Evolutionary conservation across 37 sponge, comb jelly and placozoan genomes (phyloP).

Genomic region (Diacarnus erythraeanus): DNA sequence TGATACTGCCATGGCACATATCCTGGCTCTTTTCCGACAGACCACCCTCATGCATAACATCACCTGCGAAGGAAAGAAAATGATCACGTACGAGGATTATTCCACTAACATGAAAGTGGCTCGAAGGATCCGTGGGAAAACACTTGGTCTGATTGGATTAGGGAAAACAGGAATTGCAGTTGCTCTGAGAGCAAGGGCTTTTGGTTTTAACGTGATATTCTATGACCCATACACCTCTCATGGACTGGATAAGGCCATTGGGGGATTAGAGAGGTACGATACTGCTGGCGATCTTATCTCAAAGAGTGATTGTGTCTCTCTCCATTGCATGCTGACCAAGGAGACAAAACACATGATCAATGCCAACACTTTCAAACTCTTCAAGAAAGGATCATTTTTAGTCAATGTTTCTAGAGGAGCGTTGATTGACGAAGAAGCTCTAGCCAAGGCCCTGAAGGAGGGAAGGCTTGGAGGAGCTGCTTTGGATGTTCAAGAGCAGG

Average conservation of each 20-base stretch:
- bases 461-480: slow-evolving; percentile 80
- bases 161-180: slow-evolving; percentile 84
- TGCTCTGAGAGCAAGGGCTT: slow-evolving; percentile 57
- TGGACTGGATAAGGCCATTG: slow-evolving; percentile 60
- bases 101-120: slow-evolving; percentile 25
- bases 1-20: slow-evolving; percentile 74
- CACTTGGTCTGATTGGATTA: slow-evolving; percentile 77
- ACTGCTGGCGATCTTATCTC: slow-evolving; percentile 48
- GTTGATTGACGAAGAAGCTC: slow-evolving; percentile 75
- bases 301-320: slow-evolving; percentile 71
- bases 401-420: slow-evolving; percentile 82
- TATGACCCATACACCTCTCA: slow-evolving; percentile 71
- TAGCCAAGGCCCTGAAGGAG: slow-evolving; percentile 68
- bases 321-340: slow-evolving; percentile 71
- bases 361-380: slow-evolving; percentile 22
- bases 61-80: slow-evolving; percentile 24
- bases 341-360: slow-evolving; percentile 72
- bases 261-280: slow-evolving; percentile 46
- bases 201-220: slow-evolving; percentile 71
- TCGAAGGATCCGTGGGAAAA: slow-evolving; percentile 77
- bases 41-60: slow-evolving; percentile 48
- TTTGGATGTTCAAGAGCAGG: slow-evolving; percentile 76
- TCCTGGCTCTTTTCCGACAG: slow-evolving; percentile 66
- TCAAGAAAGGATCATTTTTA: slow-evolving; percentile 78
- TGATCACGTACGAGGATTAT: slow-evolving; percentile 12